phyloP scores from a whole-genome alignment of 2,888 invertebrate genomes.

The Ypsolopha sequella region DNA sequence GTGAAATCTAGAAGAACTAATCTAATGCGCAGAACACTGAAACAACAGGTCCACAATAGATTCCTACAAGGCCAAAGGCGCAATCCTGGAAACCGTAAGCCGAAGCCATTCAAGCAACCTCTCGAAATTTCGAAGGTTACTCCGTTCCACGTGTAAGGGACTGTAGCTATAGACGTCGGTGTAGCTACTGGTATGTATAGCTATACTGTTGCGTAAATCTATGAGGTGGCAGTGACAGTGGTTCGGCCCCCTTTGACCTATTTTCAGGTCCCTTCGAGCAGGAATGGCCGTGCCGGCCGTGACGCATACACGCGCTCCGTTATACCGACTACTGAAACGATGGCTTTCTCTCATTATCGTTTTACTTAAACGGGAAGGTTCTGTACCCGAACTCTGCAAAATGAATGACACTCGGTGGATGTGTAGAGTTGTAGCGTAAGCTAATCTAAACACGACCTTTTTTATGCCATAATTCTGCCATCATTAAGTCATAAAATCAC shows the following conservation, averaged over 20 bases:
- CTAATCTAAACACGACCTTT: too few species aligned
- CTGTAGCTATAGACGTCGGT: constrained; percentile 13
- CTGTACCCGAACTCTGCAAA: too few species aligned
- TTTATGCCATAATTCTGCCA: too few species aligned
- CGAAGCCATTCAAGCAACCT: constrained; percentile 17
- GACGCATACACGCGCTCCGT: constrained; percentile 42
- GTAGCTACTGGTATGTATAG: background rate
- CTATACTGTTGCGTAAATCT: background rate
- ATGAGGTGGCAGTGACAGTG: constrained; percentile 57
- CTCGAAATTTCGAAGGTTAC: constrained; percentile 41
- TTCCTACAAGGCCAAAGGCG: background rate
- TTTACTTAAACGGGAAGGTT: too few species aligned
- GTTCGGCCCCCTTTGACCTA: constrained; percentile 61
- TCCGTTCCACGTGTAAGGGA: constrained; percentile 9
- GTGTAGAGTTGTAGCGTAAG: too few species aligned
- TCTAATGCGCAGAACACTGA: too few species aligned
- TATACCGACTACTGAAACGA: background rate
- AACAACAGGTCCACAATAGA: too few species aligned
- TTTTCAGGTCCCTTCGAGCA: constrained; percentile 52
- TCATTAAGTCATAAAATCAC: too few species aligned
- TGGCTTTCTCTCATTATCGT: background rate
- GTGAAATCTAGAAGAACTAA: too few species aligned
- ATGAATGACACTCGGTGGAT: too few species aligned
- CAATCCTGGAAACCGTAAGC: constrained; percentile 16
- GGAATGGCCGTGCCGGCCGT: constrained; percentile 25